A percentile compares a stretch with the other conserved stretches of the same genome.
phyloP scores from a whole-genome alignment of 2,888 invertebrate species.

The Druceiella hillmani region DNA sequence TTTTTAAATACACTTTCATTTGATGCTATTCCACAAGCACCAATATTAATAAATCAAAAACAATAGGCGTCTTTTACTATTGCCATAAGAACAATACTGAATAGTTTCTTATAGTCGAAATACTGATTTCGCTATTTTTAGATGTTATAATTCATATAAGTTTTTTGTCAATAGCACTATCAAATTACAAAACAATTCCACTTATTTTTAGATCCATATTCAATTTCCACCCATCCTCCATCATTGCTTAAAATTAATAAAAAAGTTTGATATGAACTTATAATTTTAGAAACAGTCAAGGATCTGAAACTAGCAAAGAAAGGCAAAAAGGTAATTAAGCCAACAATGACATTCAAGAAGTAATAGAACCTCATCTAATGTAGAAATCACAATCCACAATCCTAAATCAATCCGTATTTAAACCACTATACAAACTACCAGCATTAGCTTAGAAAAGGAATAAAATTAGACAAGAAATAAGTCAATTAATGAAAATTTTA shows the following conservation, averaged over 20 bases:
- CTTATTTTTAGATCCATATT: slow-evolving; percentile 2
- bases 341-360: too few species aligned
- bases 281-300: too few species aligned
- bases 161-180: slow-evolving; percentile 1
- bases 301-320: too few species aligned
- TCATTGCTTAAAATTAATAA: slow-evolving; percentile 1
- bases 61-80: slow-evolving; percentile 5
- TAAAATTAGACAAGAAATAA: too few species aligned
- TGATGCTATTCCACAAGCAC: slow-evolving; percentile 5
- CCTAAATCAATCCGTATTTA: too few species aligned
- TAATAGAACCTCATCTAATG: too few species aligned
- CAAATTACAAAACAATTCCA: slow-evolving; percentile 1
- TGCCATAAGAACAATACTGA: slow-evolving; percentile 4
- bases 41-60: slow-evolving; percentile 2
- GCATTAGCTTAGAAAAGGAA: too few species aligned
- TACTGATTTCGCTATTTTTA: slow-evolving; percentile 3
- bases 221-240: slow-evolving; percentile 4
- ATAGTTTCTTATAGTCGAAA: slow-evolving; percentile 4
- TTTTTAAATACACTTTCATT: slow-evolving; percentile 4
- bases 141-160: slow-evolving; percentile 1
- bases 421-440: too few species aligned
- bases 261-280: too few species aligned
- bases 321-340: too few species aligned
- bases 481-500: too few species aligned
- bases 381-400: too few species aligned